Evolutionary conservation across 2,113 vertebrate species (phyloP).

Genomic region (Pteronura brasiliensis): DNA sequence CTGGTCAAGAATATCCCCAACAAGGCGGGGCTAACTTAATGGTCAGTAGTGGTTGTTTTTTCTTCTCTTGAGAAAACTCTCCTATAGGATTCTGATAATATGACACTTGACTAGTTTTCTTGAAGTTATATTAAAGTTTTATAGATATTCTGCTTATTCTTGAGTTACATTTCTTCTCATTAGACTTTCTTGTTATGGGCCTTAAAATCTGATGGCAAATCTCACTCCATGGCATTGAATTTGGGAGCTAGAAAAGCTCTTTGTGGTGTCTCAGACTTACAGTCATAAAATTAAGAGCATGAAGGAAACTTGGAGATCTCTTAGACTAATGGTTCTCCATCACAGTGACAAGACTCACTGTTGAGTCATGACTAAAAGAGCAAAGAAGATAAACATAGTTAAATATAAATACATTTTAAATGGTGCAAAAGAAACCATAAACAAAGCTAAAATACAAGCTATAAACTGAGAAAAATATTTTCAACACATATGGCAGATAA

Average conservation of each 20-base stretch:
- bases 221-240: not conserved
- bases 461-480: slow-evolving; percentile 56
- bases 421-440: slow-evolving; percentile 31
- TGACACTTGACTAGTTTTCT: not conserved
- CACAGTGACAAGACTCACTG: not conserved
- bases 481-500: slow-evolving; percentile 50
- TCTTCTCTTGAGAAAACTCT: not conserved
- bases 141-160: not conserved
- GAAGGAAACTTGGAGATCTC: not conserved
- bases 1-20: not conserved
- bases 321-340: not conserved
- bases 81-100: not conserved
- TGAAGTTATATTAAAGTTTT: slow-evolving; percentile 2
- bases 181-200: not conserved
- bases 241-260: not conserved
- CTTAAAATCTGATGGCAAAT: not conserved
- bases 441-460: slow-evolving; percentile 21
- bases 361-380: slow-evolving; percentile 25
- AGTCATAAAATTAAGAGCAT: not conserved
- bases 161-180: not conserved
- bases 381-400: slow-evolving; percentile 28
- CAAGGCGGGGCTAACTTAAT: not conserved
- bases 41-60: not conserved
- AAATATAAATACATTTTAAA: slow-evolving; percentile 49
- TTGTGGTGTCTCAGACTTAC: not conserved